Conservation (phyloP, 2,113 vertebrate species). For the Orycteropus afer region DNA sequence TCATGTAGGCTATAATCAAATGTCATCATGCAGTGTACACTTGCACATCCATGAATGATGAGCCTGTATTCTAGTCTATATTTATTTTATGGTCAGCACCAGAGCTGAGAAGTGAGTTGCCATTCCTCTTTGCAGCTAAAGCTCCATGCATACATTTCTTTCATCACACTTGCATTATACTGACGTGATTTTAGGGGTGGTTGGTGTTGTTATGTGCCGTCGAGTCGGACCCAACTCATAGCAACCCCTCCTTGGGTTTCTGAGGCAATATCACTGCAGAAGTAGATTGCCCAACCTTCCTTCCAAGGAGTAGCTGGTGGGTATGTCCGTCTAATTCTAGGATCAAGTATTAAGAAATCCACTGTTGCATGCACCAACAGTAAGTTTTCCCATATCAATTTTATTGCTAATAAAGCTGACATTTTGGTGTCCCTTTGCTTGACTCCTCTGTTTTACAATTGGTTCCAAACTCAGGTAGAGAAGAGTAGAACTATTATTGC, state of each 20-base stretch:
- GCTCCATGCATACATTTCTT: background rate
- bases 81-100: background rate
- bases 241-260: no score
- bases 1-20: background rate
- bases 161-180: background rate
- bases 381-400: background rate
- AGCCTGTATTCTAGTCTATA: background rate
- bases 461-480: background rate
- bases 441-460: background rate
- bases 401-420: background rate
- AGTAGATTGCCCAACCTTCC: no score
- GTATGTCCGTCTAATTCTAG: background rate
- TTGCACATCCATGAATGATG: no score
- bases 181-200: background rate
- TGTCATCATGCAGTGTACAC: background rate
- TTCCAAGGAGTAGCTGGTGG: no score
- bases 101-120: background rate
- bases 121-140: background rate
- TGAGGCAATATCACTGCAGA: no score
- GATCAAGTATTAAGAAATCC: conserved; percentile 1
- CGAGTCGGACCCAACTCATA: no score
- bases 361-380: background rate
- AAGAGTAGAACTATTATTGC: background rate
- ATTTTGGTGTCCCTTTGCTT: background rate
- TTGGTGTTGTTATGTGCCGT: no score